Evolutionary conservation across 2,797 vertebrate genomes (phyloP).

Genomic region (Microtus californicus): DNA sequence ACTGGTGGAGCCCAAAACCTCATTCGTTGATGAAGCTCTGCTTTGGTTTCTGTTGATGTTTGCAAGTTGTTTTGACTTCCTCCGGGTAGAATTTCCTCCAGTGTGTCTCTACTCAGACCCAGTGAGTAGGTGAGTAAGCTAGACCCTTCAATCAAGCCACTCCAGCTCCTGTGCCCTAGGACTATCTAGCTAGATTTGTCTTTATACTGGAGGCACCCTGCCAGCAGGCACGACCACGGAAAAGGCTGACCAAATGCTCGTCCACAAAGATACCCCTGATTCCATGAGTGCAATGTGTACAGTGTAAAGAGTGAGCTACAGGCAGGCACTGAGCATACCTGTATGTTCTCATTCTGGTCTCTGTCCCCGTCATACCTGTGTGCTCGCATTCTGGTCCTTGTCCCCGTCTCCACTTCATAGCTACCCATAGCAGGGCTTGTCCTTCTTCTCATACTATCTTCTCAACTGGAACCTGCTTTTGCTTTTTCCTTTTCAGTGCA

Average conservation of each 20-base stretch:
- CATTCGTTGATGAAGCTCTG: too few species aligned
- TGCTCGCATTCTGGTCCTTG: too few species aligned
- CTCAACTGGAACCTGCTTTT: not conserved
- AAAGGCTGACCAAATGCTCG: not conserved
- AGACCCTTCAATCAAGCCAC: not conserved
- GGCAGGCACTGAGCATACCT: not conserved
- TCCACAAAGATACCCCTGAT: too few species aligned
- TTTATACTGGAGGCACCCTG: not conserved
- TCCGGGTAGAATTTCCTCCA: not conserved
- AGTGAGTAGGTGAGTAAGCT: not conserved
- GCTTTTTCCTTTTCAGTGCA: not conserved
- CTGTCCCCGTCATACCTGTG: too few species aligned
- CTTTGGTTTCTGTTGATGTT: not conserved
- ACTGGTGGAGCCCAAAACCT: not conserved
- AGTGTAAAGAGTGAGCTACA: not conserved
- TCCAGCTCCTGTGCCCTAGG: not conserved
- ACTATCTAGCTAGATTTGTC: too few species aligned
- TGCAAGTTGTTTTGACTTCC: not conserved
- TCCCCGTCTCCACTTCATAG: not conserved
- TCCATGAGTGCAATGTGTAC: not conserved
- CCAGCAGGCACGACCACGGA: fast-evolving
- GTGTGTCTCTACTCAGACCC: not conserved
- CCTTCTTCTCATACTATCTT: not conserved
- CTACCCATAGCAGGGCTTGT: too few species aligned
- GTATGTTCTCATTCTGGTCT: not conserved